These are phyloP conservation scores for Eupsilia transversa DNA, from an alignment of 2,888 invertebrate genomes.

Conservation along the genomic window DNA sequence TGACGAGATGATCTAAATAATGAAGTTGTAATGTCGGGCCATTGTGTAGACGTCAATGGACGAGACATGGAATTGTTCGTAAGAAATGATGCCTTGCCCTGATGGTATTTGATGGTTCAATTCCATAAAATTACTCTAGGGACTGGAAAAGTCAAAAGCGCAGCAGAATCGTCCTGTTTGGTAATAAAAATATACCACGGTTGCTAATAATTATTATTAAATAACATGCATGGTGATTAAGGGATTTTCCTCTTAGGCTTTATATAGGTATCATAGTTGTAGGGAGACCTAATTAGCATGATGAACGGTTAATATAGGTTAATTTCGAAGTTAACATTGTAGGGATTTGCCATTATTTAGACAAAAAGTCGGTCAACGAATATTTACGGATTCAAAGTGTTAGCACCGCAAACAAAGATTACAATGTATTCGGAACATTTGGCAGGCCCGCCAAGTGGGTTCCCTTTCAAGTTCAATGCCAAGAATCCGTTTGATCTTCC, in stretches of 20 bases:
- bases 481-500: conserved; percentile 80
- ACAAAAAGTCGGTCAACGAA: conserved; percentile 44
- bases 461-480: conserved; percentile 85
- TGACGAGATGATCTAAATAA: conserved; percentile 48
- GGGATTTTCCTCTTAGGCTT: not conserved
- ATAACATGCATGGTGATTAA: not conserved
- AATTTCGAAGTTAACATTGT: conserved; percentile 4
- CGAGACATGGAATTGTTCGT: conserved; percentile 10
- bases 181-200: not conserved
- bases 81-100: conserved; percentile 26
- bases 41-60: conserved; percentile 41
- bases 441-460: conserved; percentile 85
- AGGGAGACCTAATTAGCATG: not conserved
- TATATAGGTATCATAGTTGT: too few relatives aligned
- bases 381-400: conserved; percentile 38
- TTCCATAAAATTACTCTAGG: not conserved
- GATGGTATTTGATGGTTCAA: conserved; percentile 10
- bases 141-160: not conserved
- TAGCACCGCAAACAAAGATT: conserved; percentile 53
- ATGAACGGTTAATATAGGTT: not conserved
- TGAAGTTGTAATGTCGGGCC: conserved; percentile 40
- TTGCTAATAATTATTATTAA: not conserved
- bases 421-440: conserved; percentile 78
- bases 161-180: not conserved
- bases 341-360: not conserved